Percentiles rank a stretch among this genome's conserved stretches.
Conservation (phyloP, 2,113 vertebrate species). For the Rhabdomys dilectus region DNA sequence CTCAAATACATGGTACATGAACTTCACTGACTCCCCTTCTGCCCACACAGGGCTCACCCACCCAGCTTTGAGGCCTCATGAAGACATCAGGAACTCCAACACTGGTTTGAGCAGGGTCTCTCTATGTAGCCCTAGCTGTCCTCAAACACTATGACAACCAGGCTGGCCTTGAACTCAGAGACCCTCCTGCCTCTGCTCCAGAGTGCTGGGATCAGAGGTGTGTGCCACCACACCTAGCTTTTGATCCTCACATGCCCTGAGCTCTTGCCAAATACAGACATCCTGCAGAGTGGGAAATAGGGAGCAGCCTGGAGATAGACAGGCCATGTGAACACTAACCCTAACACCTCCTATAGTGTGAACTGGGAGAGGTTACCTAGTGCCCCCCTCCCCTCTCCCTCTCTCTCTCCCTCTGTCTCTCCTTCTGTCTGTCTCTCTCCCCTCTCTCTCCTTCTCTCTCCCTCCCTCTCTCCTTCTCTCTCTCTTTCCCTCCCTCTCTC, state of each 20-base stretch:
- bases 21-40: background rate
- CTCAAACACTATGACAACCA: background rate
- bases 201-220: background rate
- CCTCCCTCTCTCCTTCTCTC: background rate
- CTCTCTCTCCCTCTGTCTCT: no score
- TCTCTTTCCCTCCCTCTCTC: no score
- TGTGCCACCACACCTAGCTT: background rate
- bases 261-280: background rate
- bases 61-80: background rate
- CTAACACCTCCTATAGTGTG: background rate
- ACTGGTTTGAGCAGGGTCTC: background rate
- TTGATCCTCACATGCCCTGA: background rate
- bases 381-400: no score
- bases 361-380: background rate
- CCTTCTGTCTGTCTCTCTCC: background rate
- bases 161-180: background rate
- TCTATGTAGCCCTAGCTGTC: background rate
- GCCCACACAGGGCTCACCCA: background rate
- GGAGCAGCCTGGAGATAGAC: rapidly evolving
- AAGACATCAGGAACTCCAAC: background rate
- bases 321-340: background rate
- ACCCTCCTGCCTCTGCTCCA: background rate
- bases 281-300: background rate
- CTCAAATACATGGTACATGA: background rate
- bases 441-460: background rate